These are phyloP conservation scores for Stigmatopora nigra DNA, from an alignment of 2,113 vertebrate genomes.

Conservation along the genomic window DNA sequence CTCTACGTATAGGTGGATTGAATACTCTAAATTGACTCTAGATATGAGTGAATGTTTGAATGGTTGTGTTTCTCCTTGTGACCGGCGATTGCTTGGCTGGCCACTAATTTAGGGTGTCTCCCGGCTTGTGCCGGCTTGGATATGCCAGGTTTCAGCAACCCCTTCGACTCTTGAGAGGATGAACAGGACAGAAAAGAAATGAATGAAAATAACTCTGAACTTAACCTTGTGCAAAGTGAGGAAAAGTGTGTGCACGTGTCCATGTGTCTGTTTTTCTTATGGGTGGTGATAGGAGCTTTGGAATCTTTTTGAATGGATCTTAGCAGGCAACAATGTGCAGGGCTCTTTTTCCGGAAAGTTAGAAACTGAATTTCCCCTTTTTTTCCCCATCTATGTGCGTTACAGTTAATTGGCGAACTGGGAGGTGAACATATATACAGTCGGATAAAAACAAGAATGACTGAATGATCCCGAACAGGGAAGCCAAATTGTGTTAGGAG, in stretches of 20 bases:
- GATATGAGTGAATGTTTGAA: no score
- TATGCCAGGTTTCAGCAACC: no score
- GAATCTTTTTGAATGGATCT: not conserved
- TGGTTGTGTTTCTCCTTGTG: no score
- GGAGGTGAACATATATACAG: not conserved
- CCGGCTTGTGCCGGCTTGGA: no score
- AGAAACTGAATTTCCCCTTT: not conserved
- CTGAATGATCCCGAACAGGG: constrained; percentile 1
- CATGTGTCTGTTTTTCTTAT: not conserved
- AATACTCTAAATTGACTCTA: no score
- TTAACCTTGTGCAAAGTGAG: not conserved
- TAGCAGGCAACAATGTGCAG: not conserved
- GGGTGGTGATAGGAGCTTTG: not conserved
- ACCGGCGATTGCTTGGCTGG: no score
- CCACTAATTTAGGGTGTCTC: no score
- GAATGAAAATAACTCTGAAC: not conserved
- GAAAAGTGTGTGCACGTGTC: not conserved
- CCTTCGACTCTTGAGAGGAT: no score
- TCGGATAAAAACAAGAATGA: not conserved
- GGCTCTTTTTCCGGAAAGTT: not conserved
- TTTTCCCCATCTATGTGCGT: not conserved
- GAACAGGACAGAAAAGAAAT: no score
- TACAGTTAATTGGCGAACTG: constrained; percentile 1
- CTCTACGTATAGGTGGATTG: no score
- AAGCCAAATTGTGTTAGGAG: not conserved